These are phyloP conservation scores for Euthynnus affinis DNA, from an alignment of 2,797 vertebrate genomes.

Conservation along the genomic window DNA sequence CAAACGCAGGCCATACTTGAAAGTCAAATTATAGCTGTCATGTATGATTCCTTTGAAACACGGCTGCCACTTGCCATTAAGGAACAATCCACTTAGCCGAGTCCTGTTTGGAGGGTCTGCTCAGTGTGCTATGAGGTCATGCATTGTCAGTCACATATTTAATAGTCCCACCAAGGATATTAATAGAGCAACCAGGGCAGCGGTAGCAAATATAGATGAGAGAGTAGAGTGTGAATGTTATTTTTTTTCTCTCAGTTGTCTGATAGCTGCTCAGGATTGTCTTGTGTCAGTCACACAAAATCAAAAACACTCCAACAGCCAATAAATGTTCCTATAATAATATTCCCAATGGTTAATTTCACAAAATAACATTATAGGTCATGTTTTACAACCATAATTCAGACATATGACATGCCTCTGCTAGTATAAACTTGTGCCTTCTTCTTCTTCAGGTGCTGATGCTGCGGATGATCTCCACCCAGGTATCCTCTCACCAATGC, in stretches of 20 bases:
- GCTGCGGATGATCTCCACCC: conserved; percentile 92
- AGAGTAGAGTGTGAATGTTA: conserved; percentile 9
- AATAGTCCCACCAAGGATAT: conserved; percentile 55
- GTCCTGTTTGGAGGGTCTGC: conserved; percentile 71
- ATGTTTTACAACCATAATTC: not conserved
- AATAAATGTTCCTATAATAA: not conserved
- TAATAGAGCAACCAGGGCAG: conserved; percentile 48
- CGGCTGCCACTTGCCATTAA: conserved; percentile 64
- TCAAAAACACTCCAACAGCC: not conserved
- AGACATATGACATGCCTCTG: not conserved
- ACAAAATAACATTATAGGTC: not conserved
- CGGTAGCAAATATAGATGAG: conserved; percentile 2
- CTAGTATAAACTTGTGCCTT: conserved; percentile 23
- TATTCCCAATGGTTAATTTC: not conserved
- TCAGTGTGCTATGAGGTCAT: conserved; percentile 68
- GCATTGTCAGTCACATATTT: conserved; percentile 60
- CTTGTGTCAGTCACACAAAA: not conserved
- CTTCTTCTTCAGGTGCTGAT: conserved; percentile 88
- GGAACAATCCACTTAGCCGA: conserved; percentile 72
- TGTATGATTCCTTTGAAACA: conserved; percentile 57
- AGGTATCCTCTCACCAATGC: conserved; percentile 89
- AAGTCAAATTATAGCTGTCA: conserved; percentile 20
- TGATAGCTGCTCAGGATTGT: conserved; percentile 7
- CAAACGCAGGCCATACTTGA: not conserved
- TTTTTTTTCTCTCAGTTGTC: conserved; percentile 13